Base-by-base conservation (phyloP, 2,888 invertebrate genomes). In the Ennomos erosarius region DNA sequence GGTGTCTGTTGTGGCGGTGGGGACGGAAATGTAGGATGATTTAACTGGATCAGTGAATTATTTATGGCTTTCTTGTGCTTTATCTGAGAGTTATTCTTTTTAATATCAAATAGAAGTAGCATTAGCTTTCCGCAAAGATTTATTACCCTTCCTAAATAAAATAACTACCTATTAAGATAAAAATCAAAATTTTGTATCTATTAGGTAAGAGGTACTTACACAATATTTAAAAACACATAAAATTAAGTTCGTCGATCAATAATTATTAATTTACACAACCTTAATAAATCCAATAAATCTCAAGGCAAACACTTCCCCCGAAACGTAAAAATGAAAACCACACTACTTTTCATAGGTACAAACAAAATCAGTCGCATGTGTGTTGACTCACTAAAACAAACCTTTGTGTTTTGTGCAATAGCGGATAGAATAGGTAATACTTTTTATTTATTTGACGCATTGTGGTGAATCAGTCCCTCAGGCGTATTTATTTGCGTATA, bases 401-500 rank as follows among this genome's bases (percentile, higher is more conserved):
- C 78, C 71, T 75, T 78, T 71, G 75, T 76, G 67, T 78, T 78
- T 80, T 75, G 74, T 69, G 67, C 71, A 64, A 55, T 68, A 60
- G n/a, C 48, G 54, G 49, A 64, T 64, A 58, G 59, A 71, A 81
- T 83, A 78, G 78, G 79, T 78, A 76, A 83, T 84, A 81, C 85
- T 85, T 85, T 37, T 37, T 84, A 81, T 85, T 85, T 85, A 80
- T 86, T 84, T 85, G 86, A 82, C 76, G 81, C 81, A 81, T 81
- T 82, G 87, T 73, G 81, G 49, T 77, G 85, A 84, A 84, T 85
- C 84, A 79, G 77, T 84, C 89, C 88, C 88, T 74, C 70, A 77
- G 84, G 85, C 81, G 79, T 81, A 80, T 88, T 88, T 89, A 87
- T 90, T 87, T 87, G 85, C 78, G 78, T 80, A 75, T 75, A 81